Evolutionary conservation across 2,797 vertebrate genomes (phyloP).

Genomic region (Ataeniobius toweri): DNA sequence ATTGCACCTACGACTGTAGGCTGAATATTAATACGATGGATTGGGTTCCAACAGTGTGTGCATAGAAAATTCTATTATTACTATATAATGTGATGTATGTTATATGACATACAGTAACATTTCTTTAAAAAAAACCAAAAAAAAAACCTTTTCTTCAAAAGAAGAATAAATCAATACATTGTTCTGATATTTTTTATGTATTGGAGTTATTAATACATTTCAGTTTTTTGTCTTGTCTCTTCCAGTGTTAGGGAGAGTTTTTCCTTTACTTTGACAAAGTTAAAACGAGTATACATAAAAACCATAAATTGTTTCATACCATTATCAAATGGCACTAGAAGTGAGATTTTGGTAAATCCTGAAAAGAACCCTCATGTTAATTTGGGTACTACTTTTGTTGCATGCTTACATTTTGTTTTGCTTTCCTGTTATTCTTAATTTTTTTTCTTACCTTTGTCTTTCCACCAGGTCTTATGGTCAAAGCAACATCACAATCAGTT

Average conservation of each 20-base stretch:
- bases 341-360: not conserved
- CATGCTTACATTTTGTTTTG: not conserved
- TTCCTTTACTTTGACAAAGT: conserved; percentile 32
- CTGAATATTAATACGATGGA: not conserved
- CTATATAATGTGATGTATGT: not conserved
- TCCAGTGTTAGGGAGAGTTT: conserved; percentile 63
- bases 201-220: not conserved
- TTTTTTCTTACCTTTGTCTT: conserved; percentile 5
- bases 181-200: not conserved
- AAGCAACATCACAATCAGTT: conserved; percentile 51
- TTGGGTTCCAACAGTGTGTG: not conserved
- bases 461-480: conserved; percentile 55
- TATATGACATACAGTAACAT: too few species aligned
- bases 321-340: not conserved
- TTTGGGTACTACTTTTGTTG: not conserved
- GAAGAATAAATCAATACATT: not conserved
- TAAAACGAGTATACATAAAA: not conserved
- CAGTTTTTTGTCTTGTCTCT: conserved; percentile 28
- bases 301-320: not conserved
- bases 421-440: not conserved
- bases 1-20: not conserved
- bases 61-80: not conserved
- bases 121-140: too few species aligned
- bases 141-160: too few species aligned
- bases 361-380: not conserved